Conservation (phyloP, 2,797 vertebrate genomes). For the Xenopus petersii region DNA sequence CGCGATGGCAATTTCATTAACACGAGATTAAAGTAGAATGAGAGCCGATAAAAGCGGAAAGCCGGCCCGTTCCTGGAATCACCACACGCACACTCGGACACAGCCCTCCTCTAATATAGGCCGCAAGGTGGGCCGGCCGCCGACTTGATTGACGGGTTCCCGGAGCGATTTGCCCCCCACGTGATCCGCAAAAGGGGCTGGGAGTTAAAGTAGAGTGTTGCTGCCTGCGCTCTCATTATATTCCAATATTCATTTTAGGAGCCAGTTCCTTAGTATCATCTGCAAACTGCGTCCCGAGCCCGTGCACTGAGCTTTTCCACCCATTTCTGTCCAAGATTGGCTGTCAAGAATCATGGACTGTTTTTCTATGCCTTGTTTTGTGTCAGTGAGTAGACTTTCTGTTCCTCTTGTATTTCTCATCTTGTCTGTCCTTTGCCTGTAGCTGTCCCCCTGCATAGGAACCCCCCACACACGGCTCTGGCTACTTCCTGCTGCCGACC, state of each 20-base stretch:
- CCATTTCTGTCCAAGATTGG: conserved; percentile 76
- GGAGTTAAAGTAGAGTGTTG: conserved; percentile 61
- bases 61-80: no score
- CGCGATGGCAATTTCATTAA: background rate
- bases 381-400: conserved; percentile 87
- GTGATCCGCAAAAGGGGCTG: conserved; percentile 59
- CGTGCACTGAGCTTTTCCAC: conserved; percentile 79
- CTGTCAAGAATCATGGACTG: conserved; percentile 98
- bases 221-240: conserved; percentile 55
- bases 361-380: conserved; percentile 97
- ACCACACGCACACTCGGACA: background rate
- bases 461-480: no score
- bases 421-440: no score
- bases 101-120: conserved; percentile 27
- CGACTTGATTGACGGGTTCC: conserved; percentile 35
- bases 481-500: no score
- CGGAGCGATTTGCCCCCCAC: conserved; percentile 33
- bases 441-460: no score
- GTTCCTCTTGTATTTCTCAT: conserved; percentile 10
- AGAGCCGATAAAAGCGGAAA: no score
- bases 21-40: background rate
- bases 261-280: conserved; percentile 77
- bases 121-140: conserved; percentile 38
- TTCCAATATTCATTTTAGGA: conserved; percentile 73
- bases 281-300: conserved; percentile 63